Conservation (phyloP, 1,140 invertebrate genomes). For the Drosophila nikananu region DNA sequence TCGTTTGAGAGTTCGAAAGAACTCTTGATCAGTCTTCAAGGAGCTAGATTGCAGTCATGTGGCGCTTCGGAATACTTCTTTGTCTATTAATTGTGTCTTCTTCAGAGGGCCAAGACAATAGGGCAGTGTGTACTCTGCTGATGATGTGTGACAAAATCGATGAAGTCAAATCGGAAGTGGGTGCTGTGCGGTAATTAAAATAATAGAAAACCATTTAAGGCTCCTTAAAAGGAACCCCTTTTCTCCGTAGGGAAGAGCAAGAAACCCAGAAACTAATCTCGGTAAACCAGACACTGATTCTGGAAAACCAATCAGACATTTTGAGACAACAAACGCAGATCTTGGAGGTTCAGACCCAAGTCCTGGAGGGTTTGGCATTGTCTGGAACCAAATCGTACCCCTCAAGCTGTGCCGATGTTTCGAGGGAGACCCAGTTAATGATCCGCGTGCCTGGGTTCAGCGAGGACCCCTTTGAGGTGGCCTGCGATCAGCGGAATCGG, state of each 20-base stretch:
- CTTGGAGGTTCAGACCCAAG: background rate
- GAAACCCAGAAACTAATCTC: background rate
- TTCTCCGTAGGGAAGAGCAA: background rate
- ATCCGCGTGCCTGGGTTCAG: background rate
- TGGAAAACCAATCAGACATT: background rate
- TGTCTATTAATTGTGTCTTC: background rate
- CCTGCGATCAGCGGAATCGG: no score
- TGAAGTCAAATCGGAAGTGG: background rate
- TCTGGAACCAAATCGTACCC: background rate
- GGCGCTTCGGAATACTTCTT: background rate
- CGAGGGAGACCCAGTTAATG: fast-evolving
- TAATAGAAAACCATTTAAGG: background rate
- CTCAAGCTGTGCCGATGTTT: background rate
- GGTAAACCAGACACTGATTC: background rate
- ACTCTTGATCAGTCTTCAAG: background rate
- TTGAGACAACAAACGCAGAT: slow-evolving; percentile 2
- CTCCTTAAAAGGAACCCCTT: background rate
- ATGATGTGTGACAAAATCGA: slow-evolving; percentile 6
- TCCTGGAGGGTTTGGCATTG: background rate
- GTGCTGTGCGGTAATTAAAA: background rate
- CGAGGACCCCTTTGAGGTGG: no score
- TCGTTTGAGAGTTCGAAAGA: background rate
- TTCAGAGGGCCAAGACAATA: background rate
- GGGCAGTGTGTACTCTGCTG: background rate
- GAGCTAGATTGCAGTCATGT: background rate